A percentile compares a stretch with the other conserved stretches of the same genome.
Evolutionary conservation across 2,888 invertebrate species (phyloP).

Genomic region (Philaethria dido): DNA sequence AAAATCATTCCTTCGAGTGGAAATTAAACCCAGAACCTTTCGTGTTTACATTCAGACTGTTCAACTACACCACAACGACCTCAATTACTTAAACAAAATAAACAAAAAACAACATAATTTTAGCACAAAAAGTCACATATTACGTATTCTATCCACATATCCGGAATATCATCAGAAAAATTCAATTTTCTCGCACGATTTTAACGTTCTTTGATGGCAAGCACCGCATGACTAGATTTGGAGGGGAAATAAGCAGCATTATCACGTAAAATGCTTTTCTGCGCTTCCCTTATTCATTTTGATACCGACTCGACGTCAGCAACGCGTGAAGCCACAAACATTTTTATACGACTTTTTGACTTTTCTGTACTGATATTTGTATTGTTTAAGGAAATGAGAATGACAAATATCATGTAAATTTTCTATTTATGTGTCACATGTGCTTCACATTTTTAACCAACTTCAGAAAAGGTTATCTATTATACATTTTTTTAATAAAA

Average conservation of each 20-base stretch:
- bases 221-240: conserved; percentile 3
- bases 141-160: conserved; percentile 18
- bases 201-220: conserved; percentile 25
- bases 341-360: neutral
- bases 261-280: conserved; percentile 23
- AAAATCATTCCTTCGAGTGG: too few relatives aligned
- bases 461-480: too few relatives aligned
- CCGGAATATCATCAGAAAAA: conserved; percentile 15
- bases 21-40: too few relatives aligned
- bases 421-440: neutral
- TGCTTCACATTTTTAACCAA: neutral
- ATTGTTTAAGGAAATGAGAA: neutral
- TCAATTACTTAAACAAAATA: too few relatives aligned
- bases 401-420: neutral
- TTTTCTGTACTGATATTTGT: neutral
- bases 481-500: too few relatives aligned
- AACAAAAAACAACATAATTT: neutral
- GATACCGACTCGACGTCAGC: neutral
- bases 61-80: too few relatives aligned
- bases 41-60: too few relatives aligned
- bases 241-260: conserved; percentile 13
- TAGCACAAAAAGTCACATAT: neutral
- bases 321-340: neutral
- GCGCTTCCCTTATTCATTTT: conserved; percentile 8
- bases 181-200: conserved; percentile 20